phyloP scores from a whole-genome alignment of 2,888 invertebrate genomes.

The Atrina japonica region DNA sequence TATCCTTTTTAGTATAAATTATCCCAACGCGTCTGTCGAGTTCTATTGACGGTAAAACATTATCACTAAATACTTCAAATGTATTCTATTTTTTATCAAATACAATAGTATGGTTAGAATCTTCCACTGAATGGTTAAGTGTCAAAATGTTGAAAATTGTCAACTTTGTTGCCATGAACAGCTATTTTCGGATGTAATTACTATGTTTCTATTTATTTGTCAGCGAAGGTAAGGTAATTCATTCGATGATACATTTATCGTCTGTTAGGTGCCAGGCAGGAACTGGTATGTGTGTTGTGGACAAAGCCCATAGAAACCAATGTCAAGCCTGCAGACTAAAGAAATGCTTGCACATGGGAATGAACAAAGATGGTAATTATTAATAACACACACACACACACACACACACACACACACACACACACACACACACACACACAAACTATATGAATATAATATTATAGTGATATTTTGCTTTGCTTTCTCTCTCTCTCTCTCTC shows the following conservation, averaged over 20 bases:
- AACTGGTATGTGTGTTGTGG: constrained; percentile 97
- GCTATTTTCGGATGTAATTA: background rate
- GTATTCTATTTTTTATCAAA: too few relatives aligned
- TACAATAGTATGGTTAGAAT: too few relatives aligned
- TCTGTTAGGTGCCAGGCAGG: constrained; percentile 97
- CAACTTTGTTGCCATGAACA: background rate
- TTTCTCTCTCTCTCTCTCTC: too few relatives aligned
- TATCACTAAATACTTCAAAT: too few relatives aligned
- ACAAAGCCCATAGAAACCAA: constrained; percentile 99
- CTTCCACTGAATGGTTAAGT: too few relatives aligned
- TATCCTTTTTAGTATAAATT: too few relatives aligned
- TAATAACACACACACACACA: background rate
- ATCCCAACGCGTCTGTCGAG: too few relatives aligned
- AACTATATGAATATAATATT: background rate
- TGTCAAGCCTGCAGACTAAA: constrained; percentile 99
- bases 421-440: background rate
- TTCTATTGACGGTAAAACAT: too few relatives aligned
- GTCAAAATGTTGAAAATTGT: background rate
- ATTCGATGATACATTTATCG: too few relatives aligned
- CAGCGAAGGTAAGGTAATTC: background rate
- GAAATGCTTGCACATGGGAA: constrained; percentile 99
- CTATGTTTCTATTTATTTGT: too few relatives aligned
- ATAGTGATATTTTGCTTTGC: background rate
- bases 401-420: background rate
- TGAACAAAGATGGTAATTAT: constrained; percentile 99